Evolutionary conservation across 2,888 invertebrate species (phyloP).

Genomic region (Thalpophila matura): DNA sequence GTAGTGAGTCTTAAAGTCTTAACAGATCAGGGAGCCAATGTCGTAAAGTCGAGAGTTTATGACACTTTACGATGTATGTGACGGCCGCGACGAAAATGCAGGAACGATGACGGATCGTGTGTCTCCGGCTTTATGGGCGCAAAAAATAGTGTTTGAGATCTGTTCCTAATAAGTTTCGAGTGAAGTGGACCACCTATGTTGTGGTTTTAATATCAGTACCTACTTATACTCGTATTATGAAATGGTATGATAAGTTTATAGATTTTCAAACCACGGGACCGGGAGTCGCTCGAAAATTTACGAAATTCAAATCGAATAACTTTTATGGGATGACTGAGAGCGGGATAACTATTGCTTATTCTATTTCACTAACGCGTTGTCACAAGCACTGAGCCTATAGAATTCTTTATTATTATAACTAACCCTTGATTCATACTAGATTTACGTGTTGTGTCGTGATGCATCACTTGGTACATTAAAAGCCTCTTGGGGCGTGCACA

Average conservation of each 20-base stretch:
- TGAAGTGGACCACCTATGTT: conserved; percentile 67
- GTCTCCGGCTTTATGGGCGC: conserved; percentile 66
- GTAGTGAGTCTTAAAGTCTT: conserved; percentile 60
- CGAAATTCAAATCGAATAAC: no score
- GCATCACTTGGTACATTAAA: no score
- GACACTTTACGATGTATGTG: conserved; percentile 73
- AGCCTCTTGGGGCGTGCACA: no score
- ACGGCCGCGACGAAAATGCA: conserved; percentile 70
- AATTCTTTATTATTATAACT: no score
- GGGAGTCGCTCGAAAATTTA: no score
- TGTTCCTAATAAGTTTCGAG: conserved; percentile 45
- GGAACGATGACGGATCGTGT: conserved; percentile 69
- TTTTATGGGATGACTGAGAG: no score
- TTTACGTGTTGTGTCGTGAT: no score
- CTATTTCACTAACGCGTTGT: no score
- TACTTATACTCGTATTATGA: not conserved
- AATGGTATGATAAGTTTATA: not conserved
- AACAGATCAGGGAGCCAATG: conserved; percentile 70
- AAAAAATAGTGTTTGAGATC: conserved; percentile 58
- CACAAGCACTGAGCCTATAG: no score
- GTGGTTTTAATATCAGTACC: conserved; percentile 17
- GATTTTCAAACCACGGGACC: no score
- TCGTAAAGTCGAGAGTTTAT: conserved; percentile 74
- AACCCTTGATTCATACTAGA: no score
- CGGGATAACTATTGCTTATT: no score